These are phyloP conservation scores for Scrobipalpa costella DNA, from an alignment of 2,888 invertebrate species.

Conservation along the genomic window DNA sequence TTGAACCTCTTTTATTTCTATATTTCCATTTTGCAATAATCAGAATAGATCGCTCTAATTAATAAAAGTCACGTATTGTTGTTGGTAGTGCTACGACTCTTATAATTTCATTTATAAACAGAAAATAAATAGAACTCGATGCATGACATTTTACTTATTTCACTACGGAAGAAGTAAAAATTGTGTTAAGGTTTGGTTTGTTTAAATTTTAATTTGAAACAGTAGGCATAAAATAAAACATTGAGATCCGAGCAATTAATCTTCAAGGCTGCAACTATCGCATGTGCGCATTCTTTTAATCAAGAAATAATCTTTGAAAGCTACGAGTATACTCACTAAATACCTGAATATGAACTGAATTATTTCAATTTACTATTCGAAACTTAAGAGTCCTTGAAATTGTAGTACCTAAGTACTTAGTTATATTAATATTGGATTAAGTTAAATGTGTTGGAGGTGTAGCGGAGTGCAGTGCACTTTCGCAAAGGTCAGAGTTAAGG, in stretches of 20 bases:
- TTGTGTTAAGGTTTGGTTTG: constrained; percentile 41
- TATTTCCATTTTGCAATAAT: background rate
- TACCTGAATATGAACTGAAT: background rate
- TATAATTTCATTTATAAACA: background rate
- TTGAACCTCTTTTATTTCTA: background rate
- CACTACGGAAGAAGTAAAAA: constrained; percentile 42
- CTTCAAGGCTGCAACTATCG: constrained; percentile 22
- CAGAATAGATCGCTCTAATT: background rate
- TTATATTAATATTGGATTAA: constrained; percentile 4
- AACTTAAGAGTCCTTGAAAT: background rate
- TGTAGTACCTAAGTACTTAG: background rate
- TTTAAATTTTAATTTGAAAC: background rate
- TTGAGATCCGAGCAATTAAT: constrained; percentile 27
- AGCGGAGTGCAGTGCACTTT: constrained; percentile 68
- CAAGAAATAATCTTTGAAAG: background rate
- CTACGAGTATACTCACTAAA: too few species aligned
- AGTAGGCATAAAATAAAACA: constrained; percentile 6
- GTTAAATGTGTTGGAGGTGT: background rate
- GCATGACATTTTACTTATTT: constrained; percentile 28
- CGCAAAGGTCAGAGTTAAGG: constrained; percentile 78
- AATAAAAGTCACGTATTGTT: background rate
- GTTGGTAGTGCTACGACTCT: background rate
- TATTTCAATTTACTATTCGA: background rate
- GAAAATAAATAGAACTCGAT: constrained; percentile 27
- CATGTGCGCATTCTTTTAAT: background rate